A percentile compares a stretch with the other conserved stretches of the same genome.
phyloP scores from a whole-genome alignment of 2,888 invertebrate species.

The Cheilosia pagana region DNA sequence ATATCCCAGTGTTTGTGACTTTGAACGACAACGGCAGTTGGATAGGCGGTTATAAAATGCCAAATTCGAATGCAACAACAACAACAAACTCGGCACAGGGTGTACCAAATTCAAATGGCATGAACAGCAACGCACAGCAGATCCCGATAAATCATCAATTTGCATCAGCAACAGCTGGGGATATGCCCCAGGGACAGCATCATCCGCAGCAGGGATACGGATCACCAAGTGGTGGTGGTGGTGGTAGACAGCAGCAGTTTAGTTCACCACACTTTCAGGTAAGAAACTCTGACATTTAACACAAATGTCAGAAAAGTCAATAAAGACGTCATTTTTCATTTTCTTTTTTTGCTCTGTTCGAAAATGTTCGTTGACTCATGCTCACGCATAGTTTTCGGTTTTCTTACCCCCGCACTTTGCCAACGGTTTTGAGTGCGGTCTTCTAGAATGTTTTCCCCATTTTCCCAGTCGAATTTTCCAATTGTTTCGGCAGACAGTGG shows the following conservation, averaged over 20 bases:
- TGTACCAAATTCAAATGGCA: constrained; percentile 69
- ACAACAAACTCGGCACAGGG: constrained; percentile 68
- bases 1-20: constrained; percentile 41
- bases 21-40: constrained; percentile 25
- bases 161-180: constrained; percentile 67
- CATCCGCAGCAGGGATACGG: constrained; percentile 56
- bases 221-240: constrained; percentile 54
- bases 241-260: constrained; percentile 69
- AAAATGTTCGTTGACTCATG: constrained; percentile 56
- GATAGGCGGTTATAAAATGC: constrained; percentile 39
- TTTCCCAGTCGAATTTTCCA: constrained; percentile 59
- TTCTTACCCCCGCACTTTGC: constrained; percentile 1
- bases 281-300: constrained; percentile 21
- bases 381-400: background rate
- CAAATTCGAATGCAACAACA: constrained; percentile 72
- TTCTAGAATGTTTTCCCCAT: constrained; percentile 49
- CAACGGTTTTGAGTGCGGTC: background rate
- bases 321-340: constrained; percentile 38
- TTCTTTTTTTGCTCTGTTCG: constrained; percentile 11
- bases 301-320: constrained; percentile 8
- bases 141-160: constrained; percentile 69
- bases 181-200: constrained; percentile 69
- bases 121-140: constrained; percentile 64
- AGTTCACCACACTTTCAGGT: constrained; percentile 76
- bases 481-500: constrained; percentile 30